Evolutionary conservation across 2,888 invertebrate species (phyloP).

Genomic region (Heliconius sara): DNA sequence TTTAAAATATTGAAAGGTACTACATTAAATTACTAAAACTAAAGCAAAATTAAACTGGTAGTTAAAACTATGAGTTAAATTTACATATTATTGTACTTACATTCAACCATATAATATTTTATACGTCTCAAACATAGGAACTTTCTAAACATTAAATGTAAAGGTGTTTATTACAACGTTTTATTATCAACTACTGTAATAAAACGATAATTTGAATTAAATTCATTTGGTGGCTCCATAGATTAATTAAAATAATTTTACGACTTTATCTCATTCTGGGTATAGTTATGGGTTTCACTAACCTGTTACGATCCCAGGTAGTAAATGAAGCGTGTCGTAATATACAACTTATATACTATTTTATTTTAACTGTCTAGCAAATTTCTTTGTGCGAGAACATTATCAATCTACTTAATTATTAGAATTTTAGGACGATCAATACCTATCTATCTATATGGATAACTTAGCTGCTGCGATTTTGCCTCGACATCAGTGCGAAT

Average conservation of each 20-base stretch:
- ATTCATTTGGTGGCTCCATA: background rate
- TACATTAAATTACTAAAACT: background rate
- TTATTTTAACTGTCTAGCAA: too few relatives aligned
- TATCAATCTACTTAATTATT: background rate
- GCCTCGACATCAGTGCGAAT: too few relatives aligned
- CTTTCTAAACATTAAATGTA: conserved; percentile 28
- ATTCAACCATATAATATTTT: background rate
- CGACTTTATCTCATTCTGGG: background rate
- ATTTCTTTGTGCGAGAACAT: too few relatives aligned
- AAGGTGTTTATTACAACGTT: conserved; percentile 31
- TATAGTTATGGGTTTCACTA: conserved; percentile 9
- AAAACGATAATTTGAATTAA: conserved; percentile 21
- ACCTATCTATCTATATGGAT: too few relatives aligned
- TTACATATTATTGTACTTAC: background rate
- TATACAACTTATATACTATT: too few relatives aligned
- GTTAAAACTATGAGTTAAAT: background rate
- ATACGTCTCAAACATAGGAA: background rate
- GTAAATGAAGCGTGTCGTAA: background rate
- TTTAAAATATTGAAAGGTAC: background rate
- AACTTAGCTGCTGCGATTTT: too few relatives aligned
- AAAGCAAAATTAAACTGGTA: background rate
- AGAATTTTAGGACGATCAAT: background rate
- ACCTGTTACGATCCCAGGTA: background rate
- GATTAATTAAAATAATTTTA: conserved; percentile 11
- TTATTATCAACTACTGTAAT: conserved; percentile 26